These are phyloP conservation scores for Caenorhabditis drosophilae DNA, from an alignment of 2,888 invertebrate genomes.

Conservation along the genomic window DNA sequence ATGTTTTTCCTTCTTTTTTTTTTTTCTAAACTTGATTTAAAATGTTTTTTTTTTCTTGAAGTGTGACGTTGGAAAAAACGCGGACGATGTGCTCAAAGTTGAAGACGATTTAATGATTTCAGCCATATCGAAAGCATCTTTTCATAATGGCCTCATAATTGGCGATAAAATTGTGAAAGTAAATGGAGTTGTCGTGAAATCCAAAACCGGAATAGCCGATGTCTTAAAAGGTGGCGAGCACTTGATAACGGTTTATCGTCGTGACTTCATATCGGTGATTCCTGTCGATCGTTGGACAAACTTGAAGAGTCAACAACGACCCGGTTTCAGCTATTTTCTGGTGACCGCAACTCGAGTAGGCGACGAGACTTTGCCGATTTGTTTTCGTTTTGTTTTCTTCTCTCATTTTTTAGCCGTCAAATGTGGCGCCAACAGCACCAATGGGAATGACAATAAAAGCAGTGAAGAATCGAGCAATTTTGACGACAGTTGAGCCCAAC, in stretches of 20 bases:
- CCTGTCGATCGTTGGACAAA: not conserved
- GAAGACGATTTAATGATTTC: constrained; percentile 9
- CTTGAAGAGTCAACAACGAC: not conserved
- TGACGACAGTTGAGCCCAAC: constrained; percentile 9
- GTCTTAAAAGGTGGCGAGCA: not conserved
- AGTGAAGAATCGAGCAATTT: constrained; percentile 9
- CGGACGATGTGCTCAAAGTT: constrained; percentile 5
- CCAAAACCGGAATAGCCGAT: not conserved
- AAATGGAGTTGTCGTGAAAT: not conserved
- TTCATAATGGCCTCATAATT: constrained; percentile 24
- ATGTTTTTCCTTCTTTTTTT: not conserved
- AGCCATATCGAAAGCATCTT: constrained; percentile 9
- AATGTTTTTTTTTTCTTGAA: not conserved
- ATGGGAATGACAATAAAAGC: constrained; percentile 10
- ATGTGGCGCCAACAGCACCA: constrained; percentile 1
- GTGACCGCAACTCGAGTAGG: constrained; percentile 1
- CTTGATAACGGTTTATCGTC: not conserved
- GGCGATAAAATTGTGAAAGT: constrained; percentile 8
- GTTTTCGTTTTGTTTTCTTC: not conserved
- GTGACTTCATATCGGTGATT: not conserved
- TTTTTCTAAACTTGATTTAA: not conserved
- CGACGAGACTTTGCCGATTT: not conserved
- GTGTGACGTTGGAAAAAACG: constrained; percentile 1
- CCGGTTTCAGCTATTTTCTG: constrained; percentile 7
- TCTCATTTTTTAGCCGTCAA: constrained; percentile 1